phyloP scores from a whole-genome alignment of 2,113 vertebrate species.

The Mystacornis crossleyi region DNA sequence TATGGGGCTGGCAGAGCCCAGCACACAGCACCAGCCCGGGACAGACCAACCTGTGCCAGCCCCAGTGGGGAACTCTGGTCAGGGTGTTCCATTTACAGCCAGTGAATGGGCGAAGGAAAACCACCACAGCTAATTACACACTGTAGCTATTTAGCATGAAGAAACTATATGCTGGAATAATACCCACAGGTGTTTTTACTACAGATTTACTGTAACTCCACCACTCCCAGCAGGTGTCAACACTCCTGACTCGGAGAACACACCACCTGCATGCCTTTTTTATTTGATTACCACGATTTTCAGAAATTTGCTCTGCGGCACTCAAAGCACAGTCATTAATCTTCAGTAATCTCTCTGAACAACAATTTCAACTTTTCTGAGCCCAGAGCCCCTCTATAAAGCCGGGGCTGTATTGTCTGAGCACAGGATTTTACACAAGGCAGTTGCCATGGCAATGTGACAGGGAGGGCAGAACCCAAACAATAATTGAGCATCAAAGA shows the following conservation, averaged over 20 bases:
- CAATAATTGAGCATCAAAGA: slow-evolving; percentile 39
- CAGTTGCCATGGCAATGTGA: slow-evolving; percentile 28
- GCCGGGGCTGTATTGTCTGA: background rate
- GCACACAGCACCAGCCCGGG: background rate
- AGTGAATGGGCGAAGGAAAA: background rate
- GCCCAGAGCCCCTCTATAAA: slow-evolving; percentile 5
- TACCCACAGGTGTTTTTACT: background rate
- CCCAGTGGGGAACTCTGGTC: background rate
- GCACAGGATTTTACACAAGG: slow-evolving; percentile 5
- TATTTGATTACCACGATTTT: slow-evolving; percentile 41
- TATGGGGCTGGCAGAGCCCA: rapidly evolving
- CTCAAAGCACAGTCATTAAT: slow-evolving; percentile 41
- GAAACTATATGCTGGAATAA: background rate
- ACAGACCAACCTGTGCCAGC: background rate
- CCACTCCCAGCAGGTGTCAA: background rate
- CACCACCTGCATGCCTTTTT: background rate
- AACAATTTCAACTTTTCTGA: slow-evolving; percentile 46
- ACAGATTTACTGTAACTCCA: background rate
- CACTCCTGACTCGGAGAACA: background rate
- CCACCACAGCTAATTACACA: background rate
- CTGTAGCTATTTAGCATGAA: background rate
- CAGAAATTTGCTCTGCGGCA: background rate
- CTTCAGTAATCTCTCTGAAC: slow-evolving; percentile 46
- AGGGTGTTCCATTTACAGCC: background rate
- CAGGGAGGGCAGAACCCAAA: background rate